Base-by-base conservation (phyloP, 2,113 vertebrate species). In the Pardalotus punctatus region DNA sequence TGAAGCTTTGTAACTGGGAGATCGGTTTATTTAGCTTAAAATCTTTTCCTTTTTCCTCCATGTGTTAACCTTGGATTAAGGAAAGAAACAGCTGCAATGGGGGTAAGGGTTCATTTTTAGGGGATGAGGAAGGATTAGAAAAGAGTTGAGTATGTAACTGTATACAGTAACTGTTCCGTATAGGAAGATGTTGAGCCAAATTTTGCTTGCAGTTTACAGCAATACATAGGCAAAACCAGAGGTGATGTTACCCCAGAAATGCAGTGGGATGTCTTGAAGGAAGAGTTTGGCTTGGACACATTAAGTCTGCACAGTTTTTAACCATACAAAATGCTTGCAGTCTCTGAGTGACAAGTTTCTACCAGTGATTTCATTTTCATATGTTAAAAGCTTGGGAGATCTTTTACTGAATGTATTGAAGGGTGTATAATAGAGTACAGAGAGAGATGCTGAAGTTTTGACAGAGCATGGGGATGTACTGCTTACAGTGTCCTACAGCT, bases 11-110 rank as follows among this genome's bases (percentile, higher is more conserved):
- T 56, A 92, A 48, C 86, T 69, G 67, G 60, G 86, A 90, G 72
- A 91, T 89, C 28, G 66, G 60, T 58, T 90, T 85, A 91, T 96
- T 90, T 90, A 84, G 97, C 74, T 78, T 92, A 82, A 88, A 87
- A 85, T 92, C 45, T 88, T 67, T 60, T 40, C 50, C 42, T 72
- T 91, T 60, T 64, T 71, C 84, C 95, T 96, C 91, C 45, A 18
- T 60, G 70, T 54, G 62, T 93, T 92, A 92, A 95, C 81, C 96
- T 91, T 73, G 94, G 85, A 73, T 93, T 94, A 15, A 69, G 56
- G 89, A 90, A 95, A 81, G 61, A 53, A 96, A 70, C 86, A 96
- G 86, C 89, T 96, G 88, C 93, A 86, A 1, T 45, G 29, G 54
- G 84, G 56, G 51, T 77, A 62, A 61, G 57, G 10, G 43, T 81